Conservation (phyloP, 1,140 invertebrate genomes). For the Bombus huntii region DNA sequence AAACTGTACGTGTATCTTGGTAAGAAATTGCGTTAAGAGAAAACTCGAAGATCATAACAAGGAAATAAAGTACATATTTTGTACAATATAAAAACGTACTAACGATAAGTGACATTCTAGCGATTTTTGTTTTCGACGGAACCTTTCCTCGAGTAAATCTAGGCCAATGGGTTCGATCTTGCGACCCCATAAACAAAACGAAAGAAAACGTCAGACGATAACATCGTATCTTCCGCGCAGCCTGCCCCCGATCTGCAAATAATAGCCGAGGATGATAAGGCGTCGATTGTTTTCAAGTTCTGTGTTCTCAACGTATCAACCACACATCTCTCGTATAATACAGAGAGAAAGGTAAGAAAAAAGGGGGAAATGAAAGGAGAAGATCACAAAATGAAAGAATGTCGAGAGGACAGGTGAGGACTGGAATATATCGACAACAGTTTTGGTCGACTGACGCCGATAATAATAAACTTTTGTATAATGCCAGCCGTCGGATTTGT, state of each 20-base stretch:
- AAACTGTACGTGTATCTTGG: too few species aligned
- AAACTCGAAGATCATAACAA: too few species aligned
- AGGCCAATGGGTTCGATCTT: background rate
- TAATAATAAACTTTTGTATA: conserved; percentile 35
- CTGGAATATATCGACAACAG: background rate
- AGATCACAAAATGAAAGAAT: background rate
- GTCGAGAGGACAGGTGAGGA: background rate
- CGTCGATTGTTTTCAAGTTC: conserved; percentile 42
- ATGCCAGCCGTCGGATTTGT: background rate
- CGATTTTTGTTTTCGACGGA: background rate
- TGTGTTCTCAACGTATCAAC: background rate
- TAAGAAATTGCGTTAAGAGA: too few species aligned
- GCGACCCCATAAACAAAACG: conserved; percentile 15
- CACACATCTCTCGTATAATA: background rate
- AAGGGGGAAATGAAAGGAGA: background rate
- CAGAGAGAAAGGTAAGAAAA: background rate
- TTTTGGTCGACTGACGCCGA: background rate
- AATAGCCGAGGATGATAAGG: conserved; percentile 54
- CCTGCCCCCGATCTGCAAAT: conserved; percentile 56
- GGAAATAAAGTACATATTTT: too few species aligned
- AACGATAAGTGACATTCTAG: background rate
- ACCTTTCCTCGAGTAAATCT: background rate
- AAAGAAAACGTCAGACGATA: conserved; percentile 40
- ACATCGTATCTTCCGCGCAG: conserved; percentile 12
- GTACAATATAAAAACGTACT: background rate